Conservation (phyloP, 2,888 invertebrate genomes). For the Ditula angustiorana region DNA sequence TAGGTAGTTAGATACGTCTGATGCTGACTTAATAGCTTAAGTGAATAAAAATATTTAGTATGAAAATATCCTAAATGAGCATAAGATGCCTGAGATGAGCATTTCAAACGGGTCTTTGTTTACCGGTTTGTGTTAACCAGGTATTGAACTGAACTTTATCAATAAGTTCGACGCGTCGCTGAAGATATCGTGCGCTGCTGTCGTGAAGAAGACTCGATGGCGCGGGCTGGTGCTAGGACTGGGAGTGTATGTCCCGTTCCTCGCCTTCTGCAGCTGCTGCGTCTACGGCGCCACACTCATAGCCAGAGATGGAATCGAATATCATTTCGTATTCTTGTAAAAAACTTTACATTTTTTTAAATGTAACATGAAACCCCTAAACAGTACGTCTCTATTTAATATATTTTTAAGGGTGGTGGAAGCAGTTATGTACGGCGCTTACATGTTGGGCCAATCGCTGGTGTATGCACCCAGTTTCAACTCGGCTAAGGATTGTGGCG, state of each 20-base stretch:
- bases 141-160: conserved; percentile 70
- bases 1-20: too few relatives aligned
- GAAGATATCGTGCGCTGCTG: conserved; percentile 65
- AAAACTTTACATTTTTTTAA: too few relatives aligned
- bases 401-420: conserved; percentile 92
- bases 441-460: conserved; percentile 91
- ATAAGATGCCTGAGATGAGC: too few relatives aligned
- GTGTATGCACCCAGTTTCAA: conserved; percentile 92
- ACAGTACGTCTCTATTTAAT: too few relatives aligned
- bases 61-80: too few relatives aligned
- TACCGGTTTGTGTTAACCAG: conserved; percentile 19
- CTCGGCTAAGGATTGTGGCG: conserved; percentile 85
- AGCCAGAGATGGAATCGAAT: conserved; percentile 76
- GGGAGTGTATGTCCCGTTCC: conserved; percentile 85
- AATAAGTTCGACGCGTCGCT: conserved; percentile 70
- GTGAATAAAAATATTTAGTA: neutral
- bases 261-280: conserved; percentile 86
- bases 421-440: conserved; percentile 91
- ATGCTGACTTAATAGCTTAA: too few relatives aligned
- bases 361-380: too few relatives aligned
- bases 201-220: conserved; percentile 76
- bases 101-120: neutral
- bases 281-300: conserved; percentile 87
- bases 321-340: conserved; percentile 85
- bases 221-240: conserved; percentile 86